Base-by-base conservation (phyloP, 2,888 invertebrate genomes). In the Pterostichus niger region DNA sequence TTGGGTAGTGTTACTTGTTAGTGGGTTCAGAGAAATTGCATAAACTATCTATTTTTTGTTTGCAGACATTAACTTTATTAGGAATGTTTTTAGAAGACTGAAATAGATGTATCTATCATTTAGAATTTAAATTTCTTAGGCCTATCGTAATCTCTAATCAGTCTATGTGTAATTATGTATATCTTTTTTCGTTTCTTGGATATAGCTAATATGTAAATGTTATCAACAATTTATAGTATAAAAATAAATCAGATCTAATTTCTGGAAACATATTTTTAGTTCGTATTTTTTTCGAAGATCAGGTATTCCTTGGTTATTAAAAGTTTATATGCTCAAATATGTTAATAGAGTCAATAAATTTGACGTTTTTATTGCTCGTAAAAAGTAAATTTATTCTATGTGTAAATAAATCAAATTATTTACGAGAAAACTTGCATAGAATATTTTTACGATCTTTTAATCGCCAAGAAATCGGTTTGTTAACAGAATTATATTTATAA, bases 331-430 rank as follows among this genome's bases (percentile, higher is more conserved):
- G 68, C 40, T 71, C 44, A 71, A 71, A 71, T 71, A 71, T 71
- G 68, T 71, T 71, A 71, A 71, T 71, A 71, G 68, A 71, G 68
- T 71, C 68, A 71, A 71, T 71, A 71, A 71, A 71, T 71, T 71
- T 71, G 68, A 71, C 68, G 44, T 71, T 71, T 71, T 71, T 71
- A 71, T 17, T 71, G 68, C 17, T 44, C 44, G 68, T 71, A 71
- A 71, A 71, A 71, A 71, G 68, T 15, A 71, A 71, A 71, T 71
- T 71, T 71, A 71, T 71, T 71, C 68, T 71, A 46, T 40, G 68
- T 71, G 68, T 71, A 71, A 71, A 71, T 71, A 71, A 71, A 64
- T 64, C 64, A 64, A 71, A 71, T 71, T 71, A 71, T 71, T 71
- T 71, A 71, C 68, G 68, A 44, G 68, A 71, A 71, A 71, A 71